Evolutionary conservation across 2,113 vertebrate genomes (phyloP), one percentile per base, ranked within the genome.

Genomic region (Pollimyrus isidori): DNA sequence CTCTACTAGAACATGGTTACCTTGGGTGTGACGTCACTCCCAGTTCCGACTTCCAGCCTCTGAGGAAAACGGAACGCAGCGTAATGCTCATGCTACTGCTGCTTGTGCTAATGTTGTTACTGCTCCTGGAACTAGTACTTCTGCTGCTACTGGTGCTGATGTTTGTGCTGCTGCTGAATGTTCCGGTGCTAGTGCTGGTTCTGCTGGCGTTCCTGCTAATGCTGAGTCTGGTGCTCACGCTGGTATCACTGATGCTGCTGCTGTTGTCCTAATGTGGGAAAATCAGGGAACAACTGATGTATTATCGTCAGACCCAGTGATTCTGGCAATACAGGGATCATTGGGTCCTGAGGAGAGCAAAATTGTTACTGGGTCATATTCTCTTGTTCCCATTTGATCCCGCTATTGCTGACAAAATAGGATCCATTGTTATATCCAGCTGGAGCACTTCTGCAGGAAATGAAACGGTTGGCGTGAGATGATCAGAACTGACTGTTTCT

Each of bases 401-500:
- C 82, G 48, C 45, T 49, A 23, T 53, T 86, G 49, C 85, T 48
- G 85, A 87, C 85, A 53, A 53, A 87, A 53, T 53, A 87, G 85
- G 49, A 53, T 53, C 85, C 26, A 87, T 87, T 53, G 48, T 35
- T 53, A 53, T 53, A 49, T 56, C 50, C 26, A 87, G 56, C 50
- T 42, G 30, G 26, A 62, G 26, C 86, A 87, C 86, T 49, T 52
- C 49, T 49, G 85, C 15, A 87, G 50, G 49, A 49, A 49, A 86
- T 87, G 49, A 87, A 52, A 87, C 50, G 83, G 83, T 50, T 48
- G 85, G 85, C 10, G 45, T 69, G 58, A 73, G 65, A 52, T 52
- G 69, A 88, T 80, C 65, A 76, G 87, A 73, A 49, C 23, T 49
- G 87, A 48, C 62, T 76, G 17, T 50, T 50, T 88, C 87, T 49